Evolutionary conservation across 2,888 invertebrate genomes (phyloP).

Genomic region (Nephrotoma guestfalica): DNA sequence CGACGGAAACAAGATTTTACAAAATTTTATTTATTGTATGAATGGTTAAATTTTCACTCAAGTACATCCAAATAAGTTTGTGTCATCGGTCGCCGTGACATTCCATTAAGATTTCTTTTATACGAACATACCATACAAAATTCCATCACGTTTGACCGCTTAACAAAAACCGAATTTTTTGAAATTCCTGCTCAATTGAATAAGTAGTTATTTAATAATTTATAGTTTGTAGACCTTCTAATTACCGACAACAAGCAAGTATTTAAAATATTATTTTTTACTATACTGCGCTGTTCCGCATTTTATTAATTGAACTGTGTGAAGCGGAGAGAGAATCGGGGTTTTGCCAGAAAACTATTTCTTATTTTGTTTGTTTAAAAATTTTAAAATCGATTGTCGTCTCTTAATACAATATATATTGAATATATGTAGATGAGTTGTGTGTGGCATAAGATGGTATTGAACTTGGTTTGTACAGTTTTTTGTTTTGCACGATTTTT

Average conservation of each 20-base stretch:
- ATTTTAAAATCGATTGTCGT: not conserved
- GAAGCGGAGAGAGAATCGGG: not conserved
- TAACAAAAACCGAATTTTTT: not conserved
- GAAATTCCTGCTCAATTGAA: not conserved
- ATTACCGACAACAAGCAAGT: not conserved
- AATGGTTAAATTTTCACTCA: not conserved
- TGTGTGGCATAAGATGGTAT: not conserved
- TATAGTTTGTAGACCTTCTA: not conserved
- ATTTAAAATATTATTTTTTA: not conserved
- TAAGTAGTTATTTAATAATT: not conserved
- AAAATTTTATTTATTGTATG: not conserved
- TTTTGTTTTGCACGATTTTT: not conserved
- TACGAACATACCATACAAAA: not conserved
- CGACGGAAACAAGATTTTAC: not conserved
- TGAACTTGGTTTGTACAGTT: not conserved
- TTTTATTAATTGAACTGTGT: not conserved
- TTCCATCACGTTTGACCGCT: not conserved
- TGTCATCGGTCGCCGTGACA: not conserved
- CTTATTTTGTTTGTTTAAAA: not conserved
- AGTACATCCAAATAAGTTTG: not conserved
- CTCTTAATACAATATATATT: not conserved
- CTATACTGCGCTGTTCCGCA: not conserved
- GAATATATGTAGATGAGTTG: not conserved
- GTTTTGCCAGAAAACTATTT: not conserved
- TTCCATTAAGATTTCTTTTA: not conserved